Conservation (phyloP, 2,113 vertebrate genomes). For the Danionella cerebrum region DNA sequence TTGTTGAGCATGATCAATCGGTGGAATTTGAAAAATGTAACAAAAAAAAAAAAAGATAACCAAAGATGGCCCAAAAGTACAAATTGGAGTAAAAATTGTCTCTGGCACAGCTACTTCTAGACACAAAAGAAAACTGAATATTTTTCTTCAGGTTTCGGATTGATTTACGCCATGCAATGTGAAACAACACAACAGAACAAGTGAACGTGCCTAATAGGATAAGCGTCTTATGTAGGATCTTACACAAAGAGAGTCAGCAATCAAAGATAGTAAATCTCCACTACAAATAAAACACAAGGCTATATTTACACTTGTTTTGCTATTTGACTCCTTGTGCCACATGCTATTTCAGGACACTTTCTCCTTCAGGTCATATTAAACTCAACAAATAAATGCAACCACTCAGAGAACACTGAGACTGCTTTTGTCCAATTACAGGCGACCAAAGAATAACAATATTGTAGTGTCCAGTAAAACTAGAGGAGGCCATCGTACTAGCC, state of each 20-base stretch:
- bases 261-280: neutral
- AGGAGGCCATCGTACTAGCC: neutral
- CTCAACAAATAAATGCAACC: slow-evolving; percentile 17
- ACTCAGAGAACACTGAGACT: neutral
- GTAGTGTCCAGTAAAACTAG: slow-evolving; percentile 29
- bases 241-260: neutral
- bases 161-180: no score
- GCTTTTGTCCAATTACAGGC: slow-evolving; percentile 38
- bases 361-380: neutral
- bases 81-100: no score
- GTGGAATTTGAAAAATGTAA: no score
- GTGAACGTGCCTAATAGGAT: neutral
- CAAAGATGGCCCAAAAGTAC: no score
- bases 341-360: slow-evolving; percentile 28
- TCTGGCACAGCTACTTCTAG: no score
- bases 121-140: no score
- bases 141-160: no score
- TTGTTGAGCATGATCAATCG: no score
- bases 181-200: neutral
- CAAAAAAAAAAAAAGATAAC: no score
- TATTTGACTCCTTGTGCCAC: neutral
- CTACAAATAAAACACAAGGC: neutral
- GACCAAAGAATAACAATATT: neutral
- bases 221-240: neutral
- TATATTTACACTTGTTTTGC: slow-evolving; percentile 1